Conservation (phyloP, 2,797 vertebrate genomes). For the Dromococcyx pavoninus region DNA sequence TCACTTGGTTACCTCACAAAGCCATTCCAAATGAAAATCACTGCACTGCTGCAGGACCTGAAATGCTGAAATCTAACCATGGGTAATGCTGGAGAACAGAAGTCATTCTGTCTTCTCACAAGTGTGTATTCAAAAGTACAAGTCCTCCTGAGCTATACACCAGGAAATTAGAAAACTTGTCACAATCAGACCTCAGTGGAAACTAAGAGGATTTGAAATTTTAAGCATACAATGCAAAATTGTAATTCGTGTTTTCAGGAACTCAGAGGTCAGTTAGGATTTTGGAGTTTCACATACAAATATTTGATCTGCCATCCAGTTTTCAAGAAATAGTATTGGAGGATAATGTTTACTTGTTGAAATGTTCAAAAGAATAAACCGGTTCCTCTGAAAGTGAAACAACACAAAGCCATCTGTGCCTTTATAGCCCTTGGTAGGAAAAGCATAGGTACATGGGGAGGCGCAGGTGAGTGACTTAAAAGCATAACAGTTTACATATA, state of each 20-base stretch:
- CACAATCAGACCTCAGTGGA: not conserved
- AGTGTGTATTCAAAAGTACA: not conserved
- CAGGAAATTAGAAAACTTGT: slow-evolving; percentile 7
- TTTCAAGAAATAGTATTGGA: not conserved
- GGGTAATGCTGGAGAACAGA: not conserved
- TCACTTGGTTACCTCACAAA: not conserved
- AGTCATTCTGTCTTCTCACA: not conserved
- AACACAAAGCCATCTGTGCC: not conserved
- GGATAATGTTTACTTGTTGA: not conserved
- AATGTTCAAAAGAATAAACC: not conserved
- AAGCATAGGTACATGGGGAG: not conserved
- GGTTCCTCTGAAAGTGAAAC: not conserved
- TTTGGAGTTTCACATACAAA: not conserved
- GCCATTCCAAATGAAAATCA: not conserved
- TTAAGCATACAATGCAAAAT: not conserved
- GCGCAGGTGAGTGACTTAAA: not conserved
- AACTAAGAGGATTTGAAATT: not conserved
- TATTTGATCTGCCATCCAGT: not conserved
- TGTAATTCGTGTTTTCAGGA: not conserved
- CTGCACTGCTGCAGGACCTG: not conserved
- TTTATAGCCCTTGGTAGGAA: not conserved
- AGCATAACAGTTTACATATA: not conserved
- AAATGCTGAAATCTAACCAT: not conserved
- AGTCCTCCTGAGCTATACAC: not conserved
- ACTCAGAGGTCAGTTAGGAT: not conserved